Evolutionary conservation across 2,113 vertebrate genomes (phyloP).

Genomic region (Indicator maculatus): DNA sequence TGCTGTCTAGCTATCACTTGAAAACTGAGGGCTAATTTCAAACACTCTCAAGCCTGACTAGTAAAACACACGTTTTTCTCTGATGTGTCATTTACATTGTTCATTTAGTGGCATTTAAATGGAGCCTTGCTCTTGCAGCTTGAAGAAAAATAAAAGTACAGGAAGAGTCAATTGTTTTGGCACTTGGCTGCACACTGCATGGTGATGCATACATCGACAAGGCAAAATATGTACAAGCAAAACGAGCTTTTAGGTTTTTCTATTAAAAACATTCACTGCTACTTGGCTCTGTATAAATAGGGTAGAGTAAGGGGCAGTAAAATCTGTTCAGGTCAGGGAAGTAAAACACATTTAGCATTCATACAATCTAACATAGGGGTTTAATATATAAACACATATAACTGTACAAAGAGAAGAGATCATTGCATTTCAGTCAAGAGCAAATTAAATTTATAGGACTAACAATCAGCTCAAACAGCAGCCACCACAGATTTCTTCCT

Average conservation of each 20-base stretch:
- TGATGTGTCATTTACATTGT: neutral
- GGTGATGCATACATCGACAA: neutral
- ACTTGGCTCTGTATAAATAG: neutral
- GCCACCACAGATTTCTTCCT: neutral
- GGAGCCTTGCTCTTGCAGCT: neutral
- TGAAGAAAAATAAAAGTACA: neutral
- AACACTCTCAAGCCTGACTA: neutral
- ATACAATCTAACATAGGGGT: neutral
- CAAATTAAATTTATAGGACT: neutral
- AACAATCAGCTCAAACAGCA: neutral
- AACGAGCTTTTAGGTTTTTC: neutral
- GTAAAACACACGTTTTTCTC: neutral
- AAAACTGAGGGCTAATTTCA: slow-evolving; percentile 4
- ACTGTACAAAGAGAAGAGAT: neutral
- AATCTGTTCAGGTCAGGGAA: neutral
- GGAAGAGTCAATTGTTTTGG: neutral
- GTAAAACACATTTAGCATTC: neutral
- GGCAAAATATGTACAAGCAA: neutral
- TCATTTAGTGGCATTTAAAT: neutral
- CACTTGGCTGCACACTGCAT: neutral
- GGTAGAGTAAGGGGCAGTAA: neutral
- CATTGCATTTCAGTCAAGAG: neutral
- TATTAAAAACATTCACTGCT: neutral
- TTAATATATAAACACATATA: neutral
- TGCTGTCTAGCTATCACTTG: neutral